Evolutionary conservation across 1,140 invertebrate genomes (phyloP).

Genomic region (Palaemon carinicauda): DNA sequence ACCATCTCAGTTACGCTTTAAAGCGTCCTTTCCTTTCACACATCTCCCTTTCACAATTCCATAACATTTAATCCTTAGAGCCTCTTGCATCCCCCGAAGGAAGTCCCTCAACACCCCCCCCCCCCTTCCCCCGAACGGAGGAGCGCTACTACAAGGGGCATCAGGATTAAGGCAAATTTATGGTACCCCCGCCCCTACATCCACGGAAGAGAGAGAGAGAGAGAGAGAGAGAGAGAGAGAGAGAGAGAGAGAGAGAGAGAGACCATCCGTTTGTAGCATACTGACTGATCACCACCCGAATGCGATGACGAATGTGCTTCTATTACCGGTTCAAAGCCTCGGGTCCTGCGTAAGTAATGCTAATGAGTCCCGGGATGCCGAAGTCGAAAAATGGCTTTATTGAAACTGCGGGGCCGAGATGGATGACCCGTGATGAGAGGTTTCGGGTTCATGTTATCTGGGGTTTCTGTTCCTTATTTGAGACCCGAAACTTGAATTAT

Average conservation of each 20-base stretch:
- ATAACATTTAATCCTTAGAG: neutral
- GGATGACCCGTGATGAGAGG: neutral
- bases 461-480: neutral
- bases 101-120: neutral
- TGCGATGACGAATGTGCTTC: neutral
- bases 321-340: neutral
- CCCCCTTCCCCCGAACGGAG: neutral
- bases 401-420: neutral
- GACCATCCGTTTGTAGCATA: neutral
- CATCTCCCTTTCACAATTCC: neutral
- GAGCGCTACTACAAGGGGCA: neutral
- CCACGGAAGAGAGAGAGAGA: neutral
- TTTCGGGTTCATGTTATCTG: neutral
- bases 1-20: too few relatives aligned
- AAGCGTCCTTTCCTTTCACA: neutral
- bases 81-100: too few relatives aligned
- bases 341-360: neutral
- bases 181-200: neutral
- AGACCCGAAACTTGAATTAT: neutral
- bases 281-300: neutral
- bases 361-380: neutral
- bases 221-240: too few relatives aligned
- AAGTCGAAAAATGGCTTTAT: neutral
- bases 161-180: conserved; percentile 9
- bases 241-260: too few relatives aligned